phyloP scores from a whole-genome alignment of 2,797 vertebrate species.

The Poeciliopsis turneri region DNA sequence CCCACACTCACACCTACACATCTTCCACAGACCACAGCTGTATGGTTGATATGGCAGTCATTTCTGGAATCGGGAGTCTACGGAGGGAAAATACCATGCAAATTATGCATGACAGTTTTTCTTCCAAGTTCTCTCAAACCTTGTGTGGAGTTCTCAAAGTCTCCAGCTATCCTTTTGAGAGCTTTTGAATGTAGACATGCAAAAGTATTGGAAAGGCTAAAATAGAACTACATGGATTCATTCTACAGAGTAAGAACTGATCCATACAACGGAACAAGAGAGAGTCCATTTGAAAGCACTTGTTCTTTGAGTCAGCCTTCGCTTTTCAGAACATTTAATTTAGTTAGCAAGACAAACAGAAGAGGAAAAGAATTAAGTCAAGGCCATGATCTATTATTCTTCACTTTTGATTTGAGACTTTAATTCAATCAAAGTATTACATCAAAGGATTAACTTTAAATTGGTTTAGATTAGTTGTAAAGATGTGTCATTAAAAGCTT shows the following conservation, averaged over 20 bases:
- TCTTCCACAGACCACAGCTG: slow-evolving; percentile 53
- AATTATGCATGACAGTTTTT: slow-evolving; percentile 56
- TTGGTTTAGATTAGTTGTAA: not conserved
- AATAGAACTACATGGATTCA: slow-evolving; percentile 59
- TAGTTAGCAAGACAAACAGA: not conserved
- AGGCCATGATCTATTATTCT: not conserved
- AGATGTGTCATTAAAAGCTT: not conserved
- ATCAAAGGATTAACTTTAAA: not conserved
- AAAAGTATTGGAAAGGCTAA: slow-evolving; percentile 51
- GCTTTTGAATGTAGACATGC: slow-evolving; percentile 56
- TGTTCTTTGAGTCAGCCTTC: slow-evolving; percentile 5
- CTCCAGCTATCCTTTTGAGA: slow-evolving; percentile 54
- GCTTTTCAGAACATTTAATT: slow-evolving; percentile 2
- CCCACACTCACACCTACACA: slow-evolving; percentile 34
- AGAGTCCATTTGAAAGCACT: slow-evolving; percentile 15
- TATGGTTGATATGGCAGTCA: slow-evolving; percentile 67
- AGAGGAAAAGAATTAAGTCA: not conserved
- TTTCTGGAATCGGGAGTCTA: slow-evolving; percentile 54
- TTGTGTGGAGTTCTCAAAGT: slow-evolving; percentile 54
- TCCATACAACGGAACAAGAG: slow-evolving; percentile 58
- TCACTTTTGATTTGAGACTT: not conserved
- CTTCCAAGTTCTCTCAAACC: slow-evolving; percentile 46
- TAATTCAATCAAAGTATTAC: not conserved
- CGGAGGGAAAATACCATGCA: slow-evolving; percentile 47
- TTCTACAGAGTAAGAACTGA: slow-evolving; percentile 52